Evolutionary conservation across 1,140 invertebrate species (phyloP), one percentile per base, ranked within the genome.

Genomic region (Microplitis demolitor): DNA sequence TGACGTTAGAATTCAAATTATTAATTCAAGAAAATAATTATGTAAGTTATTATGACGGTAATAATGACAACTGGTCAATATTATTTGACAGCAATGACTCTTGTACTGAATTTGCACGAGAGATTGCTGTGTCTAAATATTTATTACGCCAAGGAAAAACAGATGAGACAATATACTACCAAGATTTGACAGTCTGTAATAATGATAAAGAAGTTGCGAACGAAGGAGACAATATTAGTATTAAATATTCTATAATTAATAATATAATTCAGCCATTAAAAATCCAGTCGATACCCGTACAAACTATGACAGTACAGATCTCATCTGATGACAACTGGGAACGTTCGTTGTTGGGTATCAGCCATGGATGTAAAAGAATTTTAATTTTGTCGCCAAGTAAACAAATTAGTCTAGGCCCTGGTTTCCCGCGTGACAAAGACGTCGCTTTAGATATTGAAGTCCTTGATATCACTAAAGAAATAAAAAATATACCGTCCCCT

Each of bases 51-150:
- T 85, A 85, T 69, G 86, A 87, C 69, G 74, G 69, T 4, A 80
- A 80, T 61, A 80, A 81, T 34, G 79, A 82, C n/a, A 85, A 86
- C 76, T 86, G 85, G 86, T 85, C 84, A 4, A 81, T 87, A 66
- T 77, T 80, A 70, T 87, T 87, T 63, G 83, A 85, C 35, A 81
- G 71, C 50, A 69, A 77, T 5, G 76, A 78, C 1, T 67, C 75
- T 33, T 82, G 80, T 8, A 70, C 80, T 6, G 80, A 85, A 67
- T 83, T 87, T 73, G 83, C 80, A 1, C 79, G 74, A 74, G 84
- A 86, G 79, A 69, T 86, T 39, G 80, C 74, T 60, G 37, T 85
- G 5, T 80, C 80, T n/a, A 78, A 77, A 54, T 84, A 82, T 76
- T 81, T 78, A 64, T 78, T 78, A 5, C 63, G 37, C 14, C 69